phyloP scores from a whole-genome alignment of 2,888 invertebrate species.

The Sinohyriopsis cumingii region DNA sequence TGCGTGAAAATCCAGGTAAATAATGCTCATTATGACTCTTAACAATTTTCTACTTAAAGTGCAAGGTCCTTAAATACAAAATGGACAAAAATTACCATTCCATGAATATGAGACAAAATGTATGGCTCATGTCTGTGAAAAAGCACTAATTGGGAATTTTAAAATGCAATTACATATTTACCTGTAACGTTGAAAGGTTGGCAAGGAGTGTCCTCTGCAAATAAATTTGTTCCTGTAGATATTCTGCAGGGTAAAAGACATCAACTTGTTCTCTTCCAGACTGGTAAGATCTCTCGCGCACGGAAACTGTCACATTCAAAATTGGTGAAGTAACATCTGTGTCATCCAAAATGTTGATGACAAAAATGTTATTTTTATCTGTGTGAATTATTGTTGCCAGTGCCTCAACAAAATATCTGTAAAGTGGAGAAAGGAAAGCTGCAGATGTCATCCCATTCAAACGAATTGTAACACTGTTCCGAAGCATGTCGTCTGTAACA shows the following conservation, averaged over 20 bases:
- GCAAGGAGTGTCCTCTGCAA: conserved; percentile 90
- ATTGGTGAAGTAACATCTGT: conserved; percentile 87
- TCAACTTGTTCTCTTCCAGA: conserved; percentile 70
- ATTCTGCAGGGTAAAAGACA: conserved; percentile 88
- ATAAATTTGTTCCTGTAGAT: conserved; percentile 94
- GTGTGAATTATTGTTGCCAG: conserved; percentile 93
- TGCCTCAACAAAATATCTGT: conserved; percentile 89
- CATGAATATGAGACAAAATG: too few species aligned
- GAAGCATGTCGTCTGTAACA: conserved; percentile 94
- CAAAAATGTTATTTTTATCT: conserved; percentile 91
- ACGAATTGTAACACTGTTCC: conserved; percentile 93
- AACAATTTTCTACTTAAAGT: too few species aligned
- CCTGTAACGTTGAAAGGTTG: conserved; percentile 89
- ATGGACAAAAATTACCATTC: too few species aligned
- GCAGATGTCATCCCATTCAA: conserved; percentile 94
- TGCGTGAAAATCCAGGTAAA: too few species aligned
- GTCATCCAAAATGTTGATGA: conserved; percentile 94
- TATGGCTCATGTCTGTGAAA: too few species aligned
- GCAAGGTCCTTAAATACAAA: too few species aligned
- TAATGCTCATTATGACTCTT: too few species aligned
- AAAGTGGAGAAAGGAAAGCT: conserved; percentile 90
- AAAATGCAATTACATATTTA: conserved; percentile 37
- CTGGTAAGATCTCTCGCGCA: conserved; percentile 73
- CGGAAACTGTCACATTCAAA: conserved; percentile 94
- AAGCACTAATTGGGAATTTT: too few species aligned